Conservation (phyloP, 2,888 invertebrate species). For the Iselma pallidipennis region DNA sequence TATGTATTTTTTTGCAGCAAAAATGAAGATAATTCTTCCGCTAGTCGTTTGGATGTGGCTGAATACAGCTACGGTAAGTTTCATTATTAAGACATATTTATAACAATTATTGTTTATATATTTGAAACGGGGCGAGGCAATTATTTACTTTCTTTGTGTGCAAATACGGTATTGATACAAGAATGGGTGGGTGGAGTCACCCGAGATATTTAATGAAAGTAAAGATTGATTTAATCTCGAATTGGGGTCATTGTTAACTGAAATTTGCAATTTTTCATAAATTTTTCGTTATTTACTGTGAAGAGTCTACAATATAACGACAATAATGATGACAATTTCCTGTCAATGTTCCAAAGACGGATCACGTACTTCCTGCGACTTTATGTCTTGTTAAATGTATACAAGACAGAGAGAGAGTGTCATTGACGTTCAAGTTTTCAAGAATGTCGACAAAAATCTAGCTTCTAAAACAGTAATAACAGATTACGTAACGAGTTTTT, state of each 20-base stretch:
- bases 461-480: no score
- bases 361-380: slow-evolving; percentile 22
- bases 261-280: slow-evolving; percentile 10
- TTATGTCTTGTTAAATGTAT: slow-evolving; percentile 10
- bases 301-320: no score
- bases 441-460: no score
- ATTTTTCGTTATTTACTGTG: no score
- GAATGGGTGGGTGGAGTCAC: background rate
- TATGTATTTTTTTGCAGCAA: slow-evolving; percentile 72
- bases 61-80: slow-evolving; percentile 80
- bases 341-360: slow-evolving; percentile 16
- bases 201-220: background rate
- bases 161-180: no score
- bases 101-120: no score
- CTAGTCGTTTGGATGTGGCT: slow-evolving; percentile 89
- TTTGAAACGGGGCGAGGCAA: background rate
- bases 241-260: background rate
- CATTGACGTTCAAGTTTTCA: slow-evolving; percentile 17
- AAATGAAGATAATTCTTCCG: slow-evolving; percentile 91
- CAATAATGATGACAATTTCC: slow-evolving; percentile 7
- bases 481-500: no score
- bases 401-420: background rate
- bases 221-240: background rate
- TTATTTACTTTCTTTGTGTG: background rate
- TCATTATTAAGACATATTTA: no score